These are phyloP conservation scores for Sarcophaga rosellei DNA, from an alignment of 2,888 invertebrate genomes.

Conservation along the genomic window DNA sequence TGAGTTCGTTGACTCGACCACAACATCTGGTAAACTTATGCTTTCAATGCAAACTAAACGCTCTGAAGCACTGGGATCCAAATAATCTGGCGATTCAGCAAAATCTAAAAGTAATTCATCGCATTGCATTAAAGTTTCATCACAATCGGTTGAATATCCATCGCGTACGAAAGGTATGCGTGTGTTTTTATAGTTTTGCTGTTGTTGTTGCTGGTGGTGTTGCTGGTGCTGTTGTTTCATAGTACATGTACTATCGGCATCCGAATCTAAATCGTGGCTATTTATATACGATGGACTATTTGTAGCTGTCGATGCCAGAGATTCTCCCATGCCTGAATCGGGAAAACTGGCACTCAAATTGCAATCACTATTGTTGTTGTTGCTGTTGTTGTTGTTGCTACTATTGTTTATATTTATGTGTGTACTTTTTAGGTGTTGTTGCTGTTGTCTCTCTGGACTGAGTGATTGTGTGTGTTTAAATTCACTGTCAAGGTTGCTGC, in stretches of 20 bases:
- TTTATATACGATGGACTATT: constrained; percentile 61
- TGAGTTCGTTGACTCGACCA: constrained; percentile 79
- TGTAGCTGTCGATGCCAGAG: constrained; percentile 63
- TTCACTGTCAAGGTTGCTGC: constrained; percentile 67
- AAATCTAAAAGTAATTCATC: constrained; percentile 76
- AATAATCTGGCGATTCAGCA: constrained; percentile 66
- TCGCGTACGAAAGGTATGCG: constrained; percentile 76
- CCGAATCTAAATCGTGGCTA: constrained; percentile 51
- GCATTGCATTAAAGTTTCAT: constrained; percentile 78
- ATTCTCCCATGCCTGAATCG: constrained; percentile 78
- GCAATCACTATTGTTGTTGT: constrained; percentile 75
- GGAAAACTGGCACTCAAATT: constrained; percentile 78
- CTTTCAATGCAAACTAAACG: constrained; percentile 80
- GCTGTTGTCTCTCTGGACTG: constrained; percentile 72
- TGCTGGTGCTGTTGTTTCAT: constrained; percentile 69
- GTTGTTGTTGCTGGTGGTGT: constrained; percentile 45
- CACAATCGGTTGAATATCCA: constrained; percentile 79
- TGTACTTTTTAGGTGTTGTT: constrained; percentile 51
- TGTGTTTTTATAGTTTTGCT: background rate
- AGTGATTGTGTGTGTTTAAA: constrained; percentile 55
- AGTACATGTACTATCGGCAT: constrained; percentile 51
- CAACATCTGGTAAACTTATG: constrained; percentile 81
- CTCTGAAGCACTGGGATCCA: constrained; percentile 70
- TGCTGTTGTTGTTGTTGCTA: constrained; percentile 72
- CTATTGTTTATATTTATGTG: constrained; percentile 54